Conservation (phyloP, 1,140 invertebrate species). For the Meteorus sp. region DNA sequence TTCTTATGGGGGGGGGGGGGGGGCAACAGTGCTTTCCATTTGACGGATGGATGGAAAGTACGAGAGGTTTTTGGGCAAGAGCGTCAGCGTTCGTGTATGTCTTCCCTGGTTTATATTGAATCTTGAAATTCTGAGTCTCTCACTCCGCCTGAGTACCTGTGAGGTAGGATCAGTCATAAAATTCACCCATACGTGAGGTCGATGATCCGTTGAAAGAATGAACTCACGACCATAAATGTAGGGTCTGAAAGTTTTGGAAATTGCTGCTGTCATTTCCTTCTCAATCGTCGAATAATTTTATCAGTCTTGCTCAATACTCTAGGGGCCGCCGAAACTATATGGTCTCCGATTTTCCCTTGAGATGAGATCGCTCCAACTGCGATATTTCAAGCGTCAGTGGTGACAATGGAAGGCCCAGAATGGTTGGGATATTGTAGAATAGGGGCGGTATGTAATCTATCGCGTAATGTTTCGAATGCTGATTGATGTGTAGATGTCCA, state of each 20-base stretch:
- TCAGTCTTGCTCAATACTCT: conserved; percentile 30
- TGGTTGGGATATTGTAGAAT: background rate
- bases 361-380: conserved; percentile 34
- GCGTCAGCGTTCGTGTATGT: too few species aligned
- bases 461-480: background rate
- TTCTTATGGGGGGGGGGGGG: too few species aligned
- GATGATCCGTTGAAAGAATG: conserved; percentile 51
- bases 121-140: too few species aligned
- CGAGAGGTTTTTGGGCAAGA: too few species aligned
- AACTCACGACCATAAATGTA: conserved; percentile 49
- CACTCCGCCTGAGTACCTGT: too few species aligned
- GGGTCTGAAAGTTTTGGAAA: conserved; percentile 32
- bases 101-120: too few species aligned
- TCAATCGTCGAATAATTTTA: conserved; percentile 39
- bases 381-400: conserved; percentile 33
- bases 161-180: too few species aligned
- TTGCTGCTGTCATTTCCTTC: conserved; percentile 53
- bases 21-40: too few species aligned
- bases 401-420: conserved; percentile 31
- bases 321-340: conserved; percentile 36
- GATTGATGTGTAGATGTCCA: background rate
- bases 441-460: background rate
- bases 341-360: conserved; percentile 33
- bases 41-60: too few species aligned
- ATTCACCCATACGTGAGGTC: conserved; percentile 47